Evolutionary conservation across 1,140 invertebrate genomes (phyloP).

Genomic region (Ceratina japonica): DNA sequence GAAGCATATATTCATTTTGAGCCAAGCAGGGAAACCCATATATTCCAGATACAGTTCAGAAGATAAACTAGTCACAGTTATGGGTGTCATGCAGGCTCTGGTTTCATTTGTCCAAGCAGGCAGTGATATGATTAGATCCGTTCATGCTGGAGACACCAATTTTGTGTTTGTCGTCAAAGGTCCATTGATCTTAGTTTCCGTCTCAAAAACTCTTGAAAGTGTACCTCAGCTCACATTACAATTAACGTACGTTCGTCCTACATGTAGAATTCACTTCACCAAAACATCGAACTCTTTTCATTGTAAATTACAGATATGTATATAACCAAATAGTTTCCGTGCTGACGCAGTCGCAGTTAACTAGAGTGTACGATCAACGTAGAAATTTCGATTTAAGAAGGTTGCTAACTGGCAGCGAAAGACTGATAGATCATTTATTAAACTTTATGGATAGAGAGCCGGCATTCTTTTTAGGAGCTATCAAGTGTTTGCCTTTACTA

Average conservation of each 20-base stretch:
- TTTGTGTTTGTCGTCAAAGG: conserved; percentile 94
- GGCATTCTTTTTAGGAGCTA: conserved; percentile 91
- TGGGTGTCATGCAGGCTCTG: conserved; percentile 96
- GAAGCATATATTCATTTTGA: conserved; percentile 96
- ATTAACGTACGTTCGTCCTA: conserved; percentile 83
- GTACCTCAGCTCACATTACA: conserved; percentile 91
- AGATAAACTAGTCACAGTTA: conserved; percentile 95
- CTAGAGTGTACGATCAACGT: conserved; percentile 91
- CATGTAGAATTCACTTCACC: background rate
- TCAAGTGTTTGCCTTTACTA: conserved; percentile 91
- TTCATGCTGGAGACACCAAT: conserved; percentile 91
- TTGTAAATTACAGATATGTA: conserved; percentile 83
- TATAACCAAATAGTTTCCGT: conserved; percentile 94
- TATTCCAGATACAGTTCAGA: conserved; percentile 95
- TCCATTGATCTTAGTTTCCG: conserved; percentile 93
- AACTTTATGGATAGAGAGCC: conserved; percentile 92
- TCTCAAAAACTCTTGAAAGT: conserved; percentile 91
- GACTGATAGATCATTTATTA: conserved; percentile 93
- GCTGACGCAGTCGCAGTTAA: conserved; percentile 88
- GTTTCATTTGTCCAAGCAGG: conserved; percentile 94
- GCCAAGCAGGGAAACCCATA: conserved; percentile 97
- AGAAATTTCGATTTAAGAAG: conserved; percentile 94
- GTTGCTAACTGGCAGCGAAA: conserved; percentile 92
- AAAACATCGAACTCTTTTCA: conserved; percentile 15
- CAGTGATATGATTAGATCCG: conserved; percentile 90